phyloP scores from a whole-genome alignment of 2,113 vertebrate species.

The Argyrosomus japonicus region DNA sequence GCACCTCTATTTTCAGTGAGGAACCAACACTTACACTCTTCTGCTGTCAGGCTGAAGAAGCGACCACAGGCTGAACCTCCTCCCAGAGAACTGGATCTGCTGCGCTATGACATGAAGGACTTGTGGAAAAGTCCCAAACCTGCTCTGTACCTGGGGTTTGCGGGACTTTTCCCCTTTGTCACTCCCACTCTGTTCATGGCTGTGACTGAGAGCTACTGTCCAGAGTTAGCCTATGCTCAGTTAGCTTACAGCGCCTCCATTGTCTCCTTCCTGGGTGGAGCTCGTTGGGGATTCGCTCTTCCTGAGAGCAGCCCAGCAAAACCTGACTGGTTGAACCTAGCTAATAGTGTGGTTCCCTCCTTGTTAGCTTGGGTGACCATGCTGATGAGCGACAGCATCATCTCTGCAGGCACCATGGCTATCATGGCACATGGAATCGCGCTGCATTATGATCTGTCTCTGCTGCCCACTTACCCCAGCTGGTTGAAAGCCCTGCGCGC shows the following conservation, averaged over 20 bases:
- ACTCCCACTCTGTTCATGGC: slow-evolving; percentile 86
- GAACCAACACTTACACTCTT: slow-evolving; percentile 64
- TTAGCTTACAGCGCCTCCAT: slow-evolving; percentile 87
- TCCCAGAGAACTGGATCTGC: slow-evolving; percentile 68
- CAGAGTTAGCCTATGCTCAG: slow-evolving; percentile 88
- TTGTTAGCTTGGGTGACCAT: slow-evolving; percentile 89
- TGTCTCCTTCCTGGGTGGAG: slow-evolving; percentile 90
- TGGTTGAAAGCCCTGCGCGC: slow-evolving; percentile 92
- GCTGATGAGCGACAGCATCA: slow-evolving; percentile 81
- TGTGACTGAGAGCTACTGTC: slow-evolving; percentile 81
- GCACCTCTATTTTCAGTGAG: neutral
- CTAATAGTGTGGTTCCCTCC: slow-evolving; percentile 84
- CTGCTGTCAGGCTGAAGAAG: slow-evolving; percentile 65
- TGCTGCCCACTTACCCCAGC: slow-evolving; percentile 90
- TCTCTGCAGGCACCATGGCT: slow-evolving; percentile 74
- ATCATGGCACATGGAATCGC: slow-evolving; percentile 87
- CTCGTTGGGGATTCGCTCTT: slow-evolving; percentile 94
- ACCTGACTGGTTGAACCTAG: slow-evolving; percentile 92
- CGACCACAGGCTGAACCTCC: slow-evolving; percentile 52
- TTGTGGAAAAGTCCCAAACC: slow-evolving; percentile 88
- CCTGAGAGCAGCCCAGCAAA: slow-evolving; percentile 90
- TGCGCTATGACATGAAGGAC: slow-evolving; percentile 75
- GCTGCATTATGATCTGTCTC: slow-evolving; percentile 88
- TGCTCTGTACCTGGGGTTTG: slow-evolving; percentile 86
- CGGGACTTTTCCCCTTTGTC: slow-evolving; percentile 89